Percentiles rank a stretch among this genome's conserved stretches.
Conservation (phyloP, 2,113 vertebrate genomes). For the Myotis davidii region DNA sequence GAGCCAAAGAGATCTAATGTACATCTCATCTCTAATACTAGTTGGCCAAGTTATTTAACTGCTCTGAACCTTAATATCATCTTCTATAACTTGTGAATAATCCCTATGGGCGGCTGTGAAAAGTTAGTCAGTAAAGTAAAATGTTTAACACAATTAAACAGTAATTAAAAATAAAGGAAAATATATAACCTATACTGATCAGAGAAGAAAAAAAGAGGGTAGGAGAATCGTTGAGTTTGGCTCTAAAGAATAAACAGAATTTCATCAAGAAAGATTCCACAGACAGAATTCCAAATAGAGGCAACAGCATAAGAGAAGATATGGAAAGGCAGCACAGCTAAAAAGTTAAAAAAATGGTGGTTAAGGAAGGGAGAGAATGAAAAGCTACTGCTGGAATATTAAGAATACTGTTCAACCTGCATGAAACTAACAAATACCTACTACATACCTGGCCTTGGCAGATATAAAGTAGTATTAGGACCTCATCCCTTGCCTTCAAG, state of each 20-base stretch:
- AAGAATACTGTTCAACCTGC: neutral
- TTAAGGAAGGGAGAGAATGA: neutral
- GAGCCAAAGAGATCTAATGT: neutral
- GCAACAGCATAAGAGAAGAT: neutral
- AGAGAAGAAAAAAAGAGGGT: neutral
- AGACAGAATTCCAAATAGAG: neutral
- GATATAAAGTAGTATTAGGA: neutral
- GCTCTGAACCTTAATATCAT: neutral
- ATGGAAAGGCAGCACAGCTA: neutral
- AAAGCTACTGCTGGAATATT: neutral
- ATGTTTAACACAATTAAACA: neutral
- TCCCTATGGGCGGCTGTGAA: neutral
- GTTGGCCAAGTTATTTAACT: constrained; percentile 2
- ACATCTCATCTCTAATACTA: constrained; percentile 20
- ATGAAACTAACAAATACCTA: neutral
- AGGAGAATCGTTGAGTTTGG: neutral
- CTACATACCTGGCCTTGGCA: neutral
- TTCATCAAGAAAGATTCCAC: neutral
- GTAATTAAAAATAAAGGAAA: constrained; percentile 15
- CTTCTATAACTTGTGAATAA: neutral
- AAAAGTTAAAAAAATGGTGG: neutral
- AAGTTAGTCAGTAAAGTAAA: constrained; percentile 39
- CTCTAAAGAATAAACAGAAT: constrained; percentile 14
- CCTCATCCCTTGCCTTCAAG: neutral
- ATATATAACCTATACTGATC: neutral